These are phyloP conservation scores for Stenotaenia linearis DNA, from an alignment of 2,888 invertebrate genomes.

Conservation along the genomic window DNA sequence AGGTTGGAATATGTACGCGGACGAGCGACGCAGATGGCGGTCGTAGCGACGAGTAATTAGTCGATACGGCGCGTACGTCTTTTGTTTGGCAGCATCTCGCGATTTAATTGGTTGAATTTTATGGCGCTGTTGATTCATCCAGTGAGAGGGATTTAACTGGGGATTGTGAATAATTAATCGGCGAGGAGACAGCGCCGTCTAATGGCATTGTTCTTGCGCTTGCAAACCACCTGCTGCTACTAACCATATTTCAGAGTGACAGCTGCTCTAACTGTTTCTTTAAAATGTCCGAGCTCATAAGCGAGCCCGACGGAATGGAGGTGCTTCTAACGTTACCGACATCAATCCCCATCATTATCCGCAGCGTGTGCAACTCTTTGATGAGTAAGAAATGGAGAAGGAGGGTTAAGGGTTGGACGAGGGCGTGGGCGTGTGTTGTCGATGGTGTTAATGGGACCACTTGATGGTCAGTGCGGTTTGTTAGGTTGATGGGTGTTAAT, in stretches of 20 bases:
- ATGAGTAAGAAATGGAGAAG: not conserved
- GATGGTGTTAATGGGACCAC: constrained; percentile 28
- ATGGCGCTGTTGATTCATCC: not conserved
- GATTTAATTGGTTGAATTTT: not conserved
- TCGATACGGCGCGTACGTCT: not conserved
- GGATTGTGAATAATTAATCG: constrained; percentile 30
- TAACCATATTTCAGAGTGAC: constrained; percentile 26
- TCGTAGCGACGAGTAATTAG: not conserved
- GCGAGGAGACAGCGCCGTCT: constrained; percentile 17
- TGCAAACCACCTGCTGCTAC: constrained; percentile 31
- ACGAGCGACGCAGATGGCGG: not conserved
- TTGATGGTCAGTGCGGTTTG: constrained; percentile 31
- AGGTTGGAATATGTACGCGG: not conserved
- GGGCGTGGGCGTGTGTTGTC: not conserved
- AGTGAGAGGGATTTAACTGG: not conserved
- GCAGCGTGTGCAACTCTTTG: not conserved
- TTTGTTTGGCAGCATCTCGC: not conserved
- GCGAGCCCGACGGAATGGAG: not conserved
- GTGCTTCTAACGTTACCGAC: not conserved
- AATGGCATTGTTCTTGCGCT: constrained; percentile 27
- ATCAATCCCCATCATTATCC: not conserved
- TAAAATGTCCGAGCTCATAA: not conserved
- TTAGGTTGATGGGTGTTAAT: constrained; percentile 30
- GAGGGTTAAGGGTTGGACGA: not conserved
- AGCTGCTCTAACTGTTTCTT: not conserved